Percentiles rank a stretch among this genome's conserved stretches.
Evolutionary conservation across 2,113 vertebrate genomes (phyloP).

Genomic region (Tapirus terrestris): DNA sequence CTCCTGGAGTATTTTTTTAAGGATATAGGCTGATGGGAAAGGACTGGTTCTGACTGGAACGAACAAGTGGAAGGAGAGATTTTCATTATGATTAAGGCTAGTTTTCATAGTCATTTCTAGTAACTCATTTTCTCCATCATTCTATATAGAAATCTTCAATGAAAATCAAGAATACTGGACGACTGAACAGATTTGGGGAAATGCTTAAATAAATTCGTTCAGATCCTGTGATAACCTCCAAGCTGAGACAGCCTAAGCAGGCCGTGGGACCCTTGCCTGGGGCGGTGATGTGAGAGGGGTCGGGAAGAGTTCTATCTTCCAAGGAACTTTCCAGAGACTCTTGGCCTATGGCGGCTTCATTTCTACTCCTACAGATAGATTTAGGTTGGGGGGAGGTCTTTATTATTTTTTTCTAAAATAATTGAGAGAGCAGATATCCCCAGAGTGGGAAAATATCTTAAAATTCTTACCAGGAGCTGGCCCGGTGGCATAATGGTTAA

Average conservation of each 20-base stretch:
- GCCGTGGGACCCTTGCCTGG: background rate
- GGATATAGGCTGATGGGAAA: background rate
- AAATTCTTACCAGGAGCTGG: background rate
- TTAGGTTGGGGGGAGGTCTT: background rate
- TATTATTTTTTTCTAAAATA: background rate
- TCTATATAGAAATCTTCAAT: constrained; percentile 17
- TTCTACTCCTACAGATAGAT: background rate
- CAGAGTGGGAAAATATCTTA: background rate
- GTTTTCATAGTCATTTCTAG: background rate
- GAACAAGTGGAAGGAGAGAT: background rate
- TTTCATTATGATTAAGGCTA: background rate
- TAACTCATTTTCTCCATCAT: constrained; percentile 8
- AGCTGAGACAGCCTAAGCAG: background rate
- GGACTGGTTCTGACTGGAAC: background rate
- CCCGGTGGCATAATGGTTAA: too few species aligned
- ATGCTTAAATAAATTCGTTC: background rate
- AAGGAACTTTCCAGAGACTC: background rate
- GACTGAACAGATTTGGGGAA: background rate
- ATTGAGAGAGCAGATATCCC: background rate
- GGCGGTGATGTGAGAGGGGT: background rate
- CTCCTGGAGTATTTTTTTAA: constrained; percentile 31
- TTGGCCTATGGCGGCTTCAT: background rate
- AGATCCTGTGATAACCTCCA: background rate
- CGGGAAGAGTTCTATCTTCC: background rate
- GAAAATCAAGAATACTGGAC: background rate